Percentiles rank a stretch among this genome's conserved stretches.
phyloP scores from a whole-genome alignment of 2,888 invertebrate genomes.

The Bombylius discolor region DNA sequence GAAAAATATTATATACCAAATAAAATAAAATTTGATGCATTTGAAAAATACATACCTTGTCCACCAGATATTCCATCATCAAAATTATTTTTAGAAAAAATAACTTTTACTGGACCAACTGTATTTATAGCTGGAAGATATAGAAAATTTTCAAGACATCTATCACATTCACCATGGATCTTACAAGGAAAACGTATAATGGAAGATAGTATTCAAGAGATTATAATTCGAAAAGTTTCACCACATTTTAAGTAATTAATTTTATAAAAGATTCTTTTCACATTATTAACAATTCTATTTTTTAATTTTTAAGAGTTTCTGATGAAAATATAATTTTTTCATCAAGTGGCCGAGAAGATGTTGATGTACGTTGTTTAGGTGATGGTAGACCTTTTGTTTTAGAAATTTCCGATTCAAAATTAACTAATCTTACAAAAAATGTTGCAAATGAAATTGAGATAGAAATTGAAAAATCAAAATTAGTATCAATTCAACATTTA shows the following conservation, averaged over 20 bases:
- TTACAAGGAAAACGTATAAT: constrained; percentile 64
- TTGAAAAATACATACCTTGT: constrained; percentile 39
- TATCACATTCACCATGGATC: constrained; percentile 93
- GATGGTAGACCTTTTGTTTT: constrained; percentile 86
- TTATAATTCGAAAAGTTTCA: constrained; percentile 57
- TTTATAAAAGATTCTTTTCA: not conserved
- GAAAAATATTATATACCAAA: constrained; percentile 43
- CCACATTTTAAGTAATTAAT: constrained; percentile 43
- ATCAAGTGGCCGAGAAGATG: constrained; percentile 91
- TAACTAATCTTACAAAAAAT: constrained; percentile 39
- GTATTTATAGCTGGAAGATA: constrained; percentile 47
- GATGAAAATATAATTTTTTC: constrained; percentile 54
- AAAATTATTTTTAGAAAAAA: constrained; percentile 20
- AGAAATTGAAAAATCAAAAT: constrained; percentile 40
- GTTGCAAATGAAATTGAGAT: constrained; percentile 45
- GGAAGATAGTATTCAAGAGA: constrained; percentile 83
- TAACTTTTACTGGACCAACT: constrained; percentile 28
- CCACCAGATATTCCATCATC: constrained; percentile 40
- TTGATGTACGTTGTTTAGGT: constrained; percentile 89
- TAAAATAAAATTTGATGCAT: constrained; percentile 37
- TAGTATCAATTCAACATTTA: constrained; percentile 47
- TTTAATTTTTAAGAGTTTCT: constrained; percentile 17
- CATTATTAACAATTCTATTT: not conserved
- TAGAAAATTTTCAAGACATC: constrained; percentile 64
- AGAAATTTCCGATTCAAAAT: constrained; percentile 60